These are phyloP conservation scores for Antheraea yamamai DNA, from an alignment of 2,888 invertebrate species.

Conservation along the genomic window DNA sequence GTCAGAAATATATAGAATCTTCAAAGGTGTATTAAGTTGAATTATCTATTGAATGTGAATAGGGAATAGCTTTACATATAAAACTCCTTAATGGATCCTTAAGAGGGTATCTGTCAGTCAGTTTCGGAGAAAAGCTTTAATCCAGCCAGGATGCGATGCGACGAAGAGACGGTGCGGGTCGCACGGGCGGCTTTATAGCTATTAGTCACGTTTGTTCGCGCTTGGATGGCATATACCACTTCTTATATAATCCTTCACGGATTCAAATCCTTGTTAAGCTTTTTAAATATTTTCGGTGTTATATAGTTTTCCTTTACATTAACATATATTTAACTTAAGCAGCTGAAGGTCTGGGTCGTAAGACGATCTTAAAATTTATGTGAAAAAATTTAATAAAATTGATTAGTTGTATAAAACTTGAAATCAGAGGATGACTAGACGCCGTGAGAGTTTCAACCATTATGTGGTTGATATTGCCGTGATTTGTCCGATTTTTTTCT, in stretches of 20 bases:
- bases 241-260: conserved; percentile 32
- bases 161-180: conserved; percentile 10
- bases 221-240: conserved; percentile 37
- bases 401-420: no score
- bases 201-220: conserved; percentile 37
- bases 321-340: not conserved
- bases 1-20: not conserved
- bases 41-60: not conserved
- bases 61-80: not conserved
- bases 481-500: no score
- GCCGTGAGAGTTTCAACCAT: no score
- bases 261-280: conserved; percentile 21
- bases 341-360: no score
- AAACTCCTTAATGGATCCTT: not conserved
- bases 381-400: no score
- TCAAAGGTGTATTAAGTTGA: not conserved
- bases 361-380: no score
- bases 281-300: conserved; percentile 10
- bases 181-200: conserved; percentile 19
- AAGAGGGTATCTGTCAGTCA: conserved; percentile 16
- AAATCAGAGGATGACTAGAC: no score
- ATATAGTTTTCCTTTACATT: not conserved
- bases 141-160: conserved; percentile 2
- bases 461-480: no score
- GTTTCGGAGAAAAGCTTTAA: conserved; percentile 19